Conservation (phyloP, 1,140 invertebrate genomes). For the Lucilia cuprina region DNA sequence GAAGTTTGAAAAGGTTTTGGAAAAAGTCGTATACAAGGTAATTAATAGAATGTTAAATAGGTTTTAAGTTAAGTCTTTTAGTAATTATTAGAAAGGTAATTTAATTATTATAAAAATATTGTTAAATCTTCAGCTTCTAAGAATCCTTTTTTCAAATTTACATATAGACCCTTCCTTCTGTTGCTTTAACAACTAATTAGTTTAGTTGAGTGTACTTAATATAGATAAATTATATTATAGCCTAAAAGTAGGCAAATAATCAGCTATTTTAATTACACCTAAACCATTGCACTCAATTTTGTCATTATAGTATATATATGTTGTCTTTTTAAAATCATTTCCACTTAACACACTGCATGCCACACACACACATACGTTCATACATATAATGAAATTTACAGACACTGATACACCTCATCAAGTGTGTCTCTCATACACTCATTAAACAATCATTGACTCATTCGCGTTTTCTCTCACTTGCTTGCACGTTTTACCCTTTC, state of each 20-base stretch:
- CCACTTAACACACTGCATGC: slow-evolving; percentile 4
- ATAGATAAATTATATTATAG: slow-evolving; percentile 21
- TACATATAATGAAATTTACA: too few relatives aligned
- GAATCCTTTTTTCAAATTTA: too few relatives aligned
- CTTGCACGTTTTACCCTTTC: neutral
- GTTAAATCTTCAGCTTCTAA: too few relatives aligned
- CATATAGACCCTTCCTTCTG: too few relatives aligned
- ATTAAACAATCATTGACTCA: too few relatives aligned
- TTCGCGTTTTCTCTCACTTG: neutral
- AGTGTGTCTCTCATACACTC: neutral
- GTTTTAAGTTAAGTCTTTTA: too few relatives aligned
- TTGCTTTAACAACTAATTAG: slow-evolving; percentile 50
- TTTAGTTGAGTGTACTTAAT: slow-evolving; percentile 32
- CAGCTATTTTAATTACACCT: slow-evolving; percentile 29
- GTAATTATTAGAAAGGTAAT: too few relatives aligned
- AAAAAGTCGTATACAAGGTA: neutral
- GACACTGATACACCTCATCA: neutral
- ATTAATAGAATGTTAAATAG: too few relatives aligned
- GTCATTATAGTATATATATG: neutral
- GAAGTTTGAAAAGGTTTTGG: neutral
- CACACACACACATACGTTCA: neutral
- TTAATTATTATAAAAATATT: too few relatives aligned
- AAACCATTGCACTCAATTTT: slow-evolving; percentile 35
- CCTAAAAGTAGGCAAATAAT: slow-evolving; percentile 47
- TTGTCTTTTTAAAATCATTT: neutral